Evolutionary conservation across 2,113 vertebrate species (phyloP).

Genomic region (Naja naja): DNA sequence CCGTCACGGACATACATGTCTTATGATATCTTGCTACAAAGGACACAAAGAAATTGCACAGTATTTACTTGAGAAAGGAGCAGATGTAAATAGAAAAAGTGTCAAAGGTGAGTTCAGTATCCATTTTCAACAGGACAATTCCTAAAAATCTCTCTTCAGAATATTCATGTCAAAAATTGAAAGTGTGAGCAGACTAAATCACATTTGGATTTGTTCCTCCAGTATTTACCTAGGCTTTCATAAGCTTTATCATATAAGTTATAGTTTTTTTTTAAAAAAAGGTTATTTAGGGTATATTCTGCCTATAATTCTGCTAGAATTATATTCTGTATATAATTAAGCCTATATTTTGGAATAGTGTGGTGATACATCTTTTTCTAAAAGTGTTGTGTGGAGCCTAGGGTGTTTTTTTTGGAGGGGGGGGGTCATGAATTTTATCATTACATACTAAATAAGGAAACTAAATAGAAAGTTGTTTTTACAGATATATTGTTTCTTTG

Average conservation of each 20-base stretch:
- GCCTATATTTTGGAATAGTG: not conserved
- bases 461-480: fast-evolving
- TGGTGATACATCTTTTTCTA: not conserved
- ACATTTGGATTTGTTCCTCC: not conserved
- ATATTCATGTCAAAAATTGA: not conserved
- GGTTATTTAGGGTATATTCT: not conserved
- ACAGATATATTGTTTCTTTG: not conserved
- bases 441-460: not conserved
- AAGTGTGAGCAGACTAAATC: not conserved
- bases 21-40: conserved; percentile 99
- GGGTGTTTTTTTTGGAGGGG: not conserved
- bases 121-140: not conserved
- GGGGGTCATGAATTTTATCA: not conserved
- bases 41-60: conserved; percentile 96
- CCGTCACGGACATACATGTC: conserved; percentile 93
- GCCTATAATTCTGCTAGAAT: too few species aligned
- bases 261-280: not conserved
- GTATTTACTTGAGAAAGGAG: conserved; percentile 94
- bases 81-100: conserved; percentile 96
- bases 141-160: not conserved
- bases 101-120: conserved; percentile 85
- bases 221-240: not conserved
- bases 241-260: not conserved
- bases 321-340: not conserved
- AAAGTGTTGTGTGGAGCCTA: not conserved